Evolutionary conservation across 2,113 vertebrate genomes (phyloP), one percentile per base, ranked within the genome.

Genomic region (Gavialis gangeticus): DNA sequence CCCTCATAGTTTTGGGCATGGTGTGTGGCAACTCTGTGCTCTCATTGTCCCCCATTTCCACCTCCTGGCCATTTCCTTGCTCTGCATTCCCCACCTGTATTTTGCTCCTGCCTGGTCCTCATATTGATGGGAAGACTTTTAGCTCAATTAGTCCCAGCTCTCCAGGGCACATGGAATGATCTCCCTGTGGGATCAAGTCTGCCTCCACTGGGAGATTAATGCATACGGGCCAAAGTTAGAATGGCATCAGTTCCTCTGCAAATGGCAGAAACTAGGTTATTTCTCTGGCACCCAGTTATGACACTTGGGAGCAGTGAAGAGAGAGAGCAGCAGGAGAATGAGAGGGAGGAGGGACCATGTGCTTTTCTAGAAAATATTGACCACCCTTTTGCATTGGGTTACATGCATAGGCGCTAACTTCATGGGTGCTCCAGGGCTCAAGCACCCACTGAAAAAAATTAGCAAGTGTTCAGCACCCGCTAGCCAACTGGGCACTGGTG

Each of bases 1-100:
- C 34, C 14, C 10, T 15, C 2, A 78, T 2, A 0, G 3, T 9
- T 75, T n/a, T 76, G 4, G 30, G 25, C 6, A 46, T 17, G 14
- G 24, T 58, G 30, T 37, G 59, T 71, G 9, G 22, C 30, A 13
- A 34, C 30, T 25, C 15, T 5, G n/a, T 16, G 10, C 55, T 69
- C 22, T 12, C 21, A 34, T 7, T 28, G 14, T 5, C 55, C 22
- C 69, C 62, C 17, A 11, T 25, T 66, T 15, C 12, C 19, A 64
- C 3, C 75, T 85, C 62, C 12, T 18, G 46, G 18, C 18, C 30
- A 17, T 67, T 4, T n/a, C 64, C 30, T 28, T 34, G 30, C 17
- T 67, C 66, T 30, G 30, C 16, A 67, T 67, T 11, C n/a, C n/a
- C 30, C n/a, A 10, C 66, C 66, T 30, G 66, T 14, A 6, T 5